phyloP scores from a whole-genome alignment of 2,888 invertebrate species.

The Druceiella hillmani region DNA sequence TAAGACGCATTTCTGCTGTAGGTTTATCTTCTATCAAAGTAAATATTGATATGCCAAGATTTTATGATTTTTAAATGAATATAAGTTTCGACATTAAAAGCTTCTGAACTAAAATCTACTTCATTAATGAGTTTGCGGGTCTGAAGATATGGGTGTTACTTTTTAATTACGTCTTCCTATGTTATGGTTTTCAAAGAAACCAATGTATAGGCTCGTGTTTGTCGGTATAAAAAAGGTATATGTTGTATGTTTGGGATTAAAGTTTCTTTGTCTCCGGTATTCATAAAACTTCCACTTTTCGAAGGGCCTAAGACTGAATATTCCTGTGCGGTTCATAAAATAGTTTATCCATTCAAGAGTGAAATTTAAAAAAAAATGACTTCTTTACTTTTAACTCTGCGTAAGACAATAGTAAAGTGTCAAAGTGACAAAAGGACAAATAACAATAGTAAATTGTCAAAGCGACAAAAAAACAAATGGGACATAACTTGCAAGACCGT shows the following conservation, averaged over 20 bases:
- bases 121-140: slow-evolving; percentile 46
- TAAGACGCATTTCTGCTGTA: no score
- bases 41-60: no score
- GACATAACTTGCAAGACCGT: no score
- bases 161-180: slow-evolving; percentile 15
- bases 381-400: slow-evolving; percentile 27
- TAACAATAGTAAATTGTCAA: no score
- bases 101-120: no score
- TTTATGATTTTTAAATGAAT: no score
- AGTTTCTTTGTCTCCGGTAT: slow-evolving; percentile 54
- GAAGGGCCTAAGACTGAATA: slow-evolving; percentile 55
- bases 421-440: slow-evolving; percentile 36
- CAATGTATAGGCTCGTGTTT: no score
- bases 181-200: slow-evolving; percentile 18
- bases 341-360: slow-evolving; percentile 4
- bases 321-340: slow-evolving; percentile 39
- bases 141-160: slow-evolving; percentile 43
- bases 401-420: slow-evolving; percentile 29
- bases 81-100: no score
- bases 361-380: slow-evolving; percentile 21
- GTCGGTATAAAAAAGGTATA: slow-evolving; percentile 29
- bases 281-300: slow-evolving; percentile 61
- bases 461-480: no score
- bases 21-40: no score
- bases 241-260: slow-evolving; percentile 37